Evolutionary conservation across 2,888 invertebrate genomes (phyloP), one percentile per base, ranked within the genome.

Genomic region (Cinara cedri): DNA sequence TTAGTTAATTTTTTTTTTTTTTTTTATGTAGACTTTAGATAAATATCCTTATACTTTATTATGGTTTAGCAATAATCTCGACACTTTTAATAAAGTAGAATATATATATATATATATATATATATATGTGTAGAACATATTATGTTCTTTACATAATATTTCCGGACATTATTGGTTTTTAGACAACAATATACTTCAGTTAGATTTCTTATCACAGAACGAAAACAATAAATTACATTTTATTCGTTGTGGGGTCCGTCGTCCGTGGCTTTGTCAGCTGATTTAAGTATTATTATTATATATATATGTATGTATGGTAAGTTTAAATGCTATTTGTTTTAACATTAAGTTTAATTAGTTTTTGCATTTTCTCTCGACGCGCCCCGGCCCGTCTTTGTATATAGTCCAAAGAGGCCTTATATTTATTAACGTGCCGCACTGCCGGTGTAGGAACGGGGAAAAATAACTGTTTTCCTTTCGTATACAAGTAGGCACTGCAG

Each of bases 321-420:
- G 76, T 76, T 75, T 57, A 76, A 76, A 76, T 49, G 76, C n/a
- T n/a, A n/a, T 78, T 78, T 70, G 76, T 78, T 68, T 78, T 49
- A 57, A 70, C 55, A 55, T 66, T 57, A 57, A 76, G 76, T 78
- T 78, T 78, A 78, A 78, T 78, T 78, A 78, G 76, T 68, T 78
- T 78, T 78, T 70, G 68, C 34, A 49, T 68, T 60, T 60, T 60
- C 76, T 49, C 49, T 49, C 66, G 49, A 76, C 76, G 66, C 54
- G 34, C 49, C 57, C 66, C 55, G 68, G 57, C 76, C 44, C 16
- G 55, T 34, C 34, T 34, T 34, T 34, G 34, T 34, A 34, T 34
- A n/a, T 34, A 34, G 26, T 49, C 76, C 16, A 34, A 19, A 42
- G 16, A 74, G 63, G 51, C 74, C 42, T 74, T 34, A 54, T 34